phyloP scores from a whole-genome alignment of 2,888 invertebrate species.

The Synergus laeviventris region DNA sequence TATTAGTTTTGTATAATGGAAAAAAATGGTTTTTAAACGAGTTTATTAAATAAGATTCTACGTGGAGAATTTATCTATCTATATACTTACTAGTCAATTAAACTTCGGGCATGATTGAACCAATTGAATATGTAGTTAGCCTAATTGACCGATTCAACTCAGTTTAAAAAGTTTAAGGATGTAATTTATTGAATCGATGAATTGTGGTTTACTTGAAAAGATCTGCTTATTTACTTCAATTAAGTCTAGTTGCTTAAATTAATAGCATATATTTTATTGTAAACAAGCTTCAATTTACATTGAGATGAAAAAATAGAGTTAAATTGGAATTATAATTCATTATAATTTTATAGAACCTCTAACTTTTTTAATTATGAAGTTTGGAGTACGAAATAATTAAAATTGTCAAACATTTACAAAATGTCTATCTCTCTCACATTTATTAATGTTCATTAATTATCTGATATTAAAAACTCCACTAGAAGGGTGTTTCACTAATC shows the following conservation, averaged over 20 bases:
- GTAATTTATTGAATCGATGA: constrained; percentile 40
- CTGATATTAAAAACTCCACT: neutral
- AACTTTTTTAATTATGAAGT: neutral
- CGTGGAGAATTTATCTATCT: constrained; percentile 29
- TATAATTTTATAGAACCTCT: neutral
- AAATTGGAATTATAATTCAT: neutral
- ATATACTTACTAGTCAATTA: constrained; percentile 40
- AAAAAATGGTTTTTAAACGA: neutral
- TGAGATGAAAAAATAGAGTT: neutral
- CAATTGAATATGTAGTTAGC: constrained; percentile 39
- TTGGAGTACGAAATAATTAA: neutral
- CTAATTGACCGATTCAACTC: constrained; percentile 40
- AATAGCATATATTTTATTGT: neutral
- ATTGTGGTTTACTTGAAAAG: constrained; percentile 40
- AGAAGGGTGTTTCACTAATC: constrained; percentile 31
- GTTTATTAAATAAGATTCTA: constrained; percentile 25
- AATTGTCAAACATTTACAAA: neutral
- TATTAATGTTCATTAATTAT: constrained; percentile 24
- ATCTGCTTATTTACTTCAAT: constrained; percentile 39
- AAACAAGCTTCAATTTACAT: neutral
- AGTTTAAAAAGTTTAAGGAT: constrained; percentile 40
- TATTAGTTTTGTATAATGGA: neutral
- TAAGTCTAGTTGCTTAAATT: constrained; percentile 29
- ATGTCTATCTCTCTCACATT: neutral
- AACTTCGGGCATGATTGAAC: constrained; percentile 39